These are phyloP conservation scores for Tragelaphus oryx DNA, from an alignment of 2,797 vertebrate species.

Conservation along the genomic window DNA sequence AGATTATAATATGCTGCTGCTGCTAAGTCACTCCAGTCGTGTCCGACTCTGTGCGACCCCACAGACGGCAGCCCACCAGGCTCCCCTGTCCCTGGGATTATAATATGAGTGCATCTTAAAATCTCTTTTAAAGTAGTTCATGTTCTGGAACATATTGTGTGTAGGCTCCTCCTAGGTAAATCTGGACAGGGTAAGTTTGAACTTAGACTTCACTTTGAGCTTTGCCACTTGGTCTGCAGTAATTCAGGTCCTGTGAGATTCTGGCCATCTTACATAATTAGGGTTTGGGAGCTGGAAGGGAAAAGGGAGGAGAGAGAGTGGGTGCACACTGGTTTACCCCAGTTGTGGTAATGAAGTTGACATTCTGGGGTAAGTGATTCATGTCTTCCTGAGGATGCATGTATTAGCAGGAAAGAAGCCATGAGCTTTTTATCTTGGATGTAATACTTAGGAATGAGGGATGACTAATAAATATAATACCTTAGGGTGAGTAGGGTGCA, in stretches of 20 bases:
- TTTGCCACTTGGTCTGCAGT: background rate
- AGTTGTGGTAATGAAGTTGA: background rate
- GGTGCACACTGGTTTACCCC: background rate
- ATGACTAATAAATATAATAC: constrained; percentile 19
- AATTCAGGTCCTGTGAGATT: background rate
- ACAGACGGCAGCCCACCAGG: no score
- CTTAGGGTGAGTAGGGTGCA: background rate
- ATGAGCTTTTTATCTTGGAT: background rate
- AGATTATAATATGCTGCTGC: background rate
- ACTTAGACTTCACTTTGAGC: background rate
- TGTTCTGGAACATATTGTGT: background rate
- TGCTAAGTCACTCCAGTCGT: no score
- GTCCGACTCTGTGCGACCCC: no score
- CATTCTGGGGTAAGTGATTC: background rate
- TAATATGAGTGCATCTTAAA: background rate
- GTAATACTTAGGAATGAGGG: constrained; percentile 27
- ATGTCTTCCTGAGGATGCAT: background rate
- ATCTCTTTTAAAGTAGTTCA: background rate
- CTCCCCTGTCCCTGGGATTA: background rate
- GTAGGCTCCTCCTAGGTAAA: background rate
- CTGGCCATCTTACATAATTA: background rate
- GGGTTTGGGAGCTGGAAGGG: background rate
- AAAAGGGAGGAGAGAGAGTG: background rate
- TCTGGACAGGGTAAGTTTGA: background rate
- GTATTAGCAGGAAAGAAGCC: background rate